Evolutionary conservation across 2,888 invertebrate species (phyloP).

Genomic region (Malachius bipustulatus): DNA sequence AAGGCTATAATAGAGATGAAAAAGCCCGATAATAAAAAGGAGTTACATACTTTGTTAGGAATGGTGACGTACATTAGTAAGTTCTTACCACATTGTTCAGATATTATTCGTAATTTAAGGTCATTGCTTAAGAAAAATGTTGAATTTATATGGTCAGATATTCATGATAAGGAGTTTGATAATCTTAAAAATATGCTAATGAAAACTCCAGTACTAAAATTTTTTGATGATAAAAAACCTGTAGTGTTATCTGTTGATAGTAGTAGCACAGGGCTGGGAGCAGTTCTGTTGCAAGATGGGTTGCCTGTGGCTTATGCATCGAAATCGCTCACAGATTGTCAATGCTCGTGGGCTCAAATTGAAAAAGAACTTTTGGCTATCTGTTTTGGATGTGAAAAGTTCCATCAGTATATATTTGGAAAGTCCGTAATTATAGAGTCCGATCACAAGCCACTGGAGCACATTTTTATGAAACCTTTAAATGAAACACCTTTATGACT

Average conservation of each 20-base stretch:
- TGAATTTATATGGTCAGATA: constrained; percentile 8
- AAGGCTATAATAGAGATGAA: constrained; percentile 11
- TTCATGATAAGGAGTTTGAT: constrained; percentile 10
- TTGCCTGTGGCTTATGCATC: constrained; percentile 17
- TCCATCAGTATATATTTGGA: too few relatives aligned
- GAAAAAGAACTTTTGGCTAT: too few relatives aligned
- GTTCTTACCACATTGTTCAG: constrained; percentile 9
- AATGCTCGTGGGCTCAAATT: too few relatives aligned
- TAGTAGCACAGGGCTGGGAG: constrained; percentile 17
- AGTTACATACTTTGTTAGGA: not conserved
- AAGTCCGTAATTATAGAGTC: too few relatives aligned
- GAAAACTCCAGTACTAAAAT: constrained; percentile 6
- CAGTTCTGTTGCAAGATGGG: constrained; percentile 25
- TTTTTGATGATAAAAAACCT: constrained; percentile 8
- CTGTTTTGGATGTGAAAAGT: too few relatives aligned
- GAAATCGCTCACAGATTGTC: too few relatives aligned
- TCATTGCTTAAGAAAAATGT: constrained; percentile 7
- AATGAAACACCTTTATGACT: too few relatives aligned
- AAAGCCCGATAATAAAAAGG: not conserved
- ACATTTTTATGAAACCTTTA: too few relatives aligned
- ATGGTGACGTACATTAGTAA: constrained; percentile 2
- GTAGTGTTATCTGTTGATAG: constrained; percentile 6
- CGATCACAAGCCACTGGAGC: too few relatives aligned
- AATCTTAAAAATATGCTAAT: constrained; percentile 10
- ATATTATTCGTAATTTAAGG: constrained; percentile 6